A percentile compares a stretch with the other conserved stretches of the same genome.
These are phyloP conservation scores for Danaus plexippus DNA, from an alignment of 1,140 invertebrate species.

Conservation along the genomic window DNA sequence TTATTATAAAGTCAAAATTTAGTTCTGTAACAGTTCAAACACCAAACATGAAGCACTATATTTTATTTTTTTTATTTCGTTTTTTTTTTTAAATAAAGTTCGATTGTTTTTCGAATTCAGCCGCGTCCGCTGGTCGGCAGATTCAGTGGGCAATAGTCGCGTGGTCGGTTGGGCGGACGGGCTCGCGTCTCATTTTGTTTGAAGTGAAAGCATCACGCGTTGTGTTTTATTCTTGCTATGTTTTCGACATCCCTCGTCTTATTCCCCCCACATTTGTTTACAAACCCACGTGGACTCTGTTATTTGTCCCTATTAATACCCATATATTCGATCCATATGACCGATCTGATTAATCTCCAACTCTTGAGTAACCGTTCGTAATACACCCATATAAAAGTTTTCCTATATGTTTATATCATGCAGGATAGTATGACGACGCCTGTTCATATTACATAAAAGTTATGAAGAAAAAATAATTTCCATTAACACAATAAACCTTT, in stretches of 20 bases:
- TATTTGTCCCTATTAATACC: slow-evolving; percentile 3
- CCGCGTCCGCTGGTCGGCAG: slow-evolving; percentile 46
- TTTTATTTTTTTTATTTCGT: slow-evolving; percentile 14
- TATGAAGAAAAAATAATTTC: no score
- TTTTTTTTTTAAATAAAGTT: slow-evolving; percentile 14
- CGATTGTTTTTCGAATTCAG: slow-evolving; percentile 10
- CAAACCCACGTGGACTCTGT: slow-evolving; percentile 34
- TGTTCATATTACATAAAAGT: no score
- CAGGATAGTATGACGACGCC: background rate
- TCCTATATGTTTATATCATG: slow-evolving; percentile 3
- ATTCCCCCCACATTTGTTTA: slow-evolving; percentile 40
- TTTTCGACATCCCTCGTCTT: slow-evolving; percentile 61
- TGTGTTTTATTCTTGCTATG: slow-evolving; percentile 60
- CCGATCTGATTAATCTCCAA: no score
- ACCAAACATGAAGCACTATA: slow-evolving; percentile 20
- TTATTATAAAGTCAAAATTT: slow-evolving; percentile 7
- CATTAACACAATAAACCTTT: no score
- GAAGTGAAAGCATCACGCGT: slow-evolving; percentile 63
- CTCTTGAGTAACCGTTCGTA: no score
- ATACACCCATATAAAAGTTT: no score
- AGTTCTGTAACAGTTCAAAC: slow-evolving; percentile 19
- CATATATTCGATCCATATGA: background rate
- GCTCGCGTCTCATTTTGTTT: slow-evolving; percentile 53
- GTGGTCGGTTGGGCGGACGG: slow-evolving; percentile 35
- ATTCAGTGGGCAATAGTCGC: slow-evolving; percentile 40